Base-by-base conservation (phyloP, 2,888 invertebrate species). In the Perizoma affinitatum region DNA sequence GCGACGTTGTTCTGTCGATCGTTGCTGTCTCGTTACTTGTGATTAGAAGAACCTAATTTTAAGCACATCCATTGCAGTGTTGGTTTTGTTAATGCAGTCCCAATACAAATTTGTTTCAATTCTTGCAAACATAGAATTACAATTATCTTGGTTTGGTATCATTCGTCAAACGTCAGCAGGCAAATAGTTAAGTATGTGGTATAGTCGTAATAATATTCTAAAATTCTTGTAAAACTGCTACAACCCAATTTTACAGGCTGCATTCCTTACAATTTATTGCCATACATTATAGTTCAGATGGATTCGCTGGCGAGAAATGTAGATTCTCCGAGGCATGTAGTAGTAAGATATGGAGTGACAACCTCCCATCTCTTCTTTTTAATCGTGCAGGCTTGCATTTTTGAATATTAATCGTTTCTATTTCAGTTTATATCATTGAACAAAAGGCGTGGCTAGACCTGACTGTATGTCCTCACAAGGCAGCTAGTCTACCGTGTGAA, bases 1-100 rank as follows among this genome's bases (percentile, higher is more conserved):
- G 79, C 82, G 83, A 77, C 82, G 71, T 66, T 74, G 69, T 76
- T 74, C 76, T 75, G 75, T 73, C 73, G 76, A 79, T 78, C 76
- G 79, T 76, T 75, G 78, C 78, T 78, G 82, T 80, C 80, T 82
- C 77, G 81, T 87, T 83, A 81, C 80, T 83, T 84, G 80, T 79
- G 79, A 81, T 84, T 82, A 80, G 75, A 22, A 72, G 67, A 67
- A 76, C 76, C 72, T 71, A 70, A 69, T 65, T 67, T 67, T 70
- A 65, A 65, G 61, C 63, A 57, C 57, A 55, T 66, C 68, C 58
- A 55, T 49, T 47, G 43, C 50, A 43, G 44, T 59, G 50, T 57
- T 59, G 61, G 54, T 56, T 59, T 51, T 54, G 50, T 53, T 54
- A 6, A 50, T 57, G 10, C 38, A 50, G 34, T 48, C 36, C 0